phyloP scores from a whole-genome alignment of 2,888 invertebrate species.

The Watsonalla cultraria region DNA sequence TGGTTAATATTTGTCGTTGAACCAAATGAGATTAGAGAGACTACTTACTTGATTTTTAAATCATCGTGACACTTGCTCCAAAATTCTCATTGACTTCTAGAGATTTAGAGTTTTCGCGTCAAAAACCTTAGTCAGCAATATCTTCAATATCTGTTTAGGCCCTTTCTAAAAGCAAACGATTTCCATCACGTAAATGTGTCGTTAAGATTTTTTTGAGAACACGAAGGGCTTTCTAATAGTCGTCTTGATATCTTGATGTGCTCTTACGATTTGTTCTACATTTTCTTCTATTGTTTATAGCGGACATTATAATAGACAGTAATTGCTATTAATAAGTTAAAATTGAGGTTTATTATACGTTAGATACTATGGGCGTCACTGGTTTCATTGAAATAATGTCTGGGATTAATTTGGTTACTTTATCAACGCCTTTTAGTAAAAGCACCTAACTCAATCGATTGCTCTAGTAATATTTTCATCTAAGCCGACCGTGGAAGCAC shows the following conservation, averaged over 20 bases:
- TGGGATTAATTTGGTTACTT: too few species aligned
- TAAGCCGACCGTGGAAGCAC: neutral
- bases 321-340: neutral
- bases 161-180: constrained; percentile 32
- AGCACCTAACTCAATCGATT: neutral
- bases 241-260: constrained; percentile 21
- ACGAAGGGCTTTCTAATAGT: constrained; percentile 53
- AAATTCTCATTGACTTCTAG: neutral
- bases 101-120: neutral
- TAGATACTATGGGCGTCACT: too few species aligned
- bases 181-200: constrained; percentile 45
- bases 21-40: too few species aligned
- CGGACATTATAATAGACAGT: neutral
- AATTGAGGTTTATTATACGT: neutral
- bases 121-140: constrained; percentile 1
- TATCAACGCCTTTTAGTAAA: too few species aligned
- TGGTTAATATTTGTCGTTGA: too few species aligned
- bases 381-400: too few species aligned
- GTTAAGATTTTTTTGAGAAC: constrained; percentile 31
- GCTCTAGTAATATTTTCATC: neutral
- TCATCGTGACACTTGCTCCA: neutral
- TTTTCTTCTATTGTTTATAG: constrained; percentile 19
- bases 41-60: too few species aligned
- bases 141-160: constrained; percentile 14
- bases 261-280: constrained; percentile 23